A percentile compares a stretch with the other conserved stretches of the same genome.
These are phyloP conservation scores for Cephus pulcher DNA, from an alignment of 2,888 invertebrate species.

Conservation along the genomic window DNA sequence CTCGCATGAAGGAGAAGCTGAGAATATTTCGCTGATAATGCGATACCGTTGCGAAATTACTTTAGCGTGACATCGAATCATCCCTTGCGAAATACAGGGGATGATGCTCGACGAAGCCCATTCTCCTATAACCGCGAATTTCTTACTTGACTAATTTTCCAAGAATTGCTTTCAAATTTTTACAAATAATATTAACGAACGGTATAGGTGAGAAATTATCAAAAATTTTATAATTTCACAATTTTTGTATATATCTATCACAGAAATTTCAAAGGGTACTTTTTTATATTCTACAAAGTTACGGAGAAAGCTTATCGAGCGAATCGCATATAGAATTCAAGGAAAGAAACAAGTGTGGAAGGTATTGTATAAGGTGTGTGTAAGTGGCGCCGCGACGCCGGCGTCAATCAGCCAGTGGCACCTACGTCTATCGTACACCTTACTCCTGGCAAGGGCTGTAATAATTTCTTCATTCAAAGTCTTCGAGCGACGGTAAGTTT, in stretches of 20 bases:
- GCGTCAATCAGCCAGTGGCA: conserved; percentile 26
- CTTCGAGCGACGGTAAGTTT: too few relatives aligned
- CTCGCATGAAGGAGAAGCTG: conserved; percentile 27
- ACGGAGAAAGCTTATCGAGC: conserved; percentile 20
- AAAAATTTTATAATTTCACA: conserved; percentile 4
- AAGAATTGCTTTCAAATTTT: neutral
- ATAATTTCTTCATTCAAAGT: too few relatives aligned
- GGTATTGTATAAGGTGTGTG: neutral
- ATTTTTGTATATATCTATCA: neutral
- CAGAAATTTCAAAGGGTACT: neutral
- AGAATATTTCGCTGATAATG: conserved; percentile 51
- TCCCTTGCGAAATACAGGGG: too few relatives aligned
- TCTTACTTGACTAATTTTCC: too few relatives aligned
- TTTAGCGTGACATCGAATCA: conserved; percentile 18
- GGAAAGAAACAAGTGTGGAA: conserved; percentile 13
- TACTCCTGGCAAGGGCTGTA: too few relatives aligned
- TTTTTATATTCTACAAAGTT: neutral
- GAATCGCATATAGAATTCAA: conserved; percentile 22
- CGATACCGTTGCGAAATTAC: conserved; percentile 22
- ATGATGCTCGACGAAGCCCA: too few relatives aligned
- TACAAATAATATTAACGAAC: neutral
- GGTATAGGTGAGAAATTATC: neutral
- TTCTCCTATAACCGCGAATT: too few relatives aligned
- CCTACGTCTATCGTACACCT: neutral
- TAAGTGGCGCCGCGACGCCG: conserved; percentile 43